These are phyloP conservation scores for Stenodera caucasica DNA, from an alignment of 2,888 invertebrate species.

Conservation along the genomic window DNA sequence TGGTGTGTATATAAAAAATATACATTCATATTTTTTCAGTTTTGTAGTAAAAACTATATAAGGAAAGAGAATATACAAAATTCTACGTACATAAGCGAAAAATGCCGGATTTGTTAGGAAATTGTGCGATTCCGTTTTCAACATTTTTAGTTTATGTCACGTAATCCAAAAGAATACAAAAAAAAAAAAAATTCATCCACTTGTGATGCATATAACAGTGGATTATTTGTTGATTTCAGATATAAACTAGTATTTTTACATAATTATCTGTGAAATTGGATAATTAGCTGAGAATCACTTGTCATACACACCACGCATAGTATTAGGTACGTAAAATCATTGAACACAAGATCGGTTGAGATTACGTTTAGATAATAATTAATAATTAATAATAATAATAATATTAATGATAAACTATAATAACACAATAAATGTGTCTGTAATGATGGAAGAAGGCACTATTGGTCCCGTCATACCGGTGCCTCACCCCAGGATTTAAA, in stretches of 20 bases:
- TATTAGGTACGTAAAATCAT: constrained; percentile 53
- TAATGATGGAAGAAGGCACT: constrained; percentile 36
- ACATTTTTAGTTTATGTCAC: constrained; percentile 50
- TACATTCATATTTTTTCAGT: constrained; percentile 52
- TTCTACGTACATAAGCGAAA: constrained; percentile 49
- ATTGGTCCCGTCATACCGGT: constrained; percentile 41
- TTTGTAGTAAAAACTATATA: constrained; percentile 55
- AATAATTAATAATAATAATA: constrained; percentile 28
- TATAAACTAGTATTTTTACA: too few relatives aligned
- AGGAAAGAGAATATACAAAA: constrained; percentile 49
- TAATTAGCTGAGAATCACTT: constrained; percentile 37
- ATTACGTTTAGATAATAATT: constrained; percentile 43
- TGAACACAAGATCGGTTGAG: constrained; percentile 56
- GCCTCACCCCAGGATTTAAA: constrained; percentile 39
- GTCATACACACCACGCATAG: constrained; percentile 53
- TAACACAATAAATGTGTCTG: constrained; percentile 44
- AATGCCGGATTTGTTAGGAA: constrained; percentile 37
- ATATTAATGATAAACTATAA: constrained; percentile 35
- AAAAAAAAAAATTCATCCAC: constrained; percentile 42
- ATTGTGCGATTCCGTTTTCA: constrained; percentile 20
- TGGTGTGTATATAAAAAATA: constrained; percentile 56
- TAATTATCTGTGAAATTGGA: too few relatives aligned
- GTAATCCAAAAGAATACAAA: constrained; percentile 26
- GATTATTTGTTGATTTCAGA: constrained; percentile 22
- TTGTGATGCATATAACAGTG: constrained; percentile 52